phyloP scores from a whole-genome alignment of 2,888 invertebrate genomes.

The Pseudeuparius sepicola region DNA sequence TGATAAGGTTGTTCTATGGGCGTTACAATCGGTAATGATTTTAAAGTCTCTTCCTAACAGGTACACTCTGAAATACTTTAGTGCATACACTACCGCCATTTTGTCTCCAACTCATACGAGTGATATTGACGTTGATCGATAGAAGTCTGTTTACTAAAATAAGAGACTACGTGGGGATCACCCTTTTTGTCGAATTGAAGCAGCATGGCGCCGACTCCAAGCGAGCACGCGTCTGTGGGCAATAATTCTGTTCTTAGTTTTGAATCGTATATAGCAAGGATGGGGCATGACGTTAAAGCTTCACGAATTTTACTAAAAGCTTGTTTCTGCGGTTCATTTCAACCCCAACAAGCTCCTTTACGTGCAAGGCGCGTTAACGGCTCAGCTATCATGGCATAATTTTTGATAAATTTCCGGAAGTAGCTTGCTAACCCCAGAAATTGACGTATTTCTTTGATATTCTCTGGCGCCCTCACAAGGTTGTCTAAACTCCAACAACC shows the following conservation, averaged over 20 bases:
- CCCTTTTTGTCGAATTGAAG: constrained; percentile 15
- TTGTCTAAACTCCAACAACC: no score
- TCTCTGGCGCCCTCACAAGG: constrained; percentile 16
- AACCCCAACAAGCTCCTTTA: constrained; percentile 13
- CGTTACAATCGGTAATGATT: constrained; percentile 25
- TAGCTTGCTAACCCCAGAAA: constrained; percentile 22
- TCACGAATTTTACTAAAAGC: constrained; percentile 12
- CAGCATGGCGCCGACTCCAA: constrained; percentile 18
- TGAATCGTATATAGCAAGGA: constrained; percentile 18
- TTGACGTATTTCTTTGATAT: constrained; percentile 20
- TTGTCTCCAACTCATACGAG: constrained; percentile 22
- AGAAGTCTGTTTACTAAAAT: constrained; percentile 21
- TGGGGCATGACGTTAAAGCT: constrained; percentile 14
- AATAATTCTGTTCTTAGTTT: no score
- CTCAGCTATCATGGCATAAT: constrained; percentile 1
- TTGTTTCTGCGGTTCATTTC: constrained; percentile 15
- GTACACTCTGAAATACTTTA: constrained; percentile 22
- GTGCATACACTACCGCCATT: constrained; percentile 22
- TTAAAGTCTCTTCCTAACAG: constrained; percentile 21
- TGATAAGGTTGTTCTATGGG: constrained; percentile 18
- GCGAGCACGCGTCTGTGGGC: constrained; percentile 19
- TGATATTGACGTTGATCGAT: constrained; percentile 19
- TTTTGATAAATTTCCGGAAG: constrained; percentile 19
- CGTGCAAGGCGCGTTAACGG: constrained; percentile 1
- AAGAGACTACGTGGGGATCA: constrained; percentile 15